Evolutionary conservation across 2,888 invertebrate species (phyloP).

Genomic region (Coleophora flavipennella): DNA sequence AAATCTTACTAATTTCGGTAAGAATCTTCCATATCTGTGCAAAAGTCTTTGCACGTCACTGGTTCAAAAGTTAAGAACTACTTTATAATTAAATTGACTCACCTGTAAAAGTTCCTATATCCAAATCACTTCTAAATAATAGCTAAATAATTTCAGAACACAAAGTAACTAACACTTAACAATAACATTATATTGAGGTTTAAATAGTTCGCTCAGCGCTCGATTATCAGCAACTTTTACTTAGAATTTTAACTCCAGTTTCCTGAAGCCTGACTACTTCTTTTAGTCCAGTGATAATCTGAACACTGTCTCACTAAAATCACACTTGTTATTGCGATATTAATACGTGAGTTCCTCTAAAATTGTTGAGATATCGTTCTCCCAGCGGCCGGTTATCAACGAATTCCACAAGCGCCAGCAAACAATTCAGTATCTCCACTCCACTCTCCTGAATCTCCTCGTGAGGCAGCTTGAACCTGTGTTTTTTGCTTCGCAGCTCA

Average conservation of each 20-base stretch:
- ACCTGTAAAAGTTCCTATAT: neutral
- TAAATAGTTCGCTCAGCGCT: too few relatives aligned
- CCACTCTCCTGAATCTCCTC: constrained; percentile 53
- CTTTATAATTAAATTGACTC: too few relatives aligned
- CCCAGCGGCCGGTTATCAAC: constrained; percentile 30
- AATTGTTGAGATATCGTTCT: neutral
- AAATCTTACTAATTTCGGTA: too few relatives aligned
- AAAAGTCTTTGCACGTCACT: too few relatives aligned
- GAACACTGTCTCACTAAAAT: too few relatives aligned
- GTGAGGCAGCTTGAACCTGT: constrained; percentile 46
- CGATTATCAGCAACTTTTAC: too few relatives aligned
- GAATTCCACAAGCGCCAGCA: constrained; percentile 51
- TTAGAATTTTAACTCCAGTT: neutral
- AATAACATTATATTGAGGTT: constrained; percentile 2
- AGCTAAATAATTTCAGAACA: too few relatives aligned
- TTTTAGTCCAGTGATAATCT: neutral
- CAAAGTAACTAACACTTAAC: neutral
- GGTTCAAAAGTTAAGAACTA: too few relatives aligned
- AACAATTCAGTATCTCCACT: constrained; percentile 40
- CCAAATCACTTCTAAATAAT: too few relatives aligned
- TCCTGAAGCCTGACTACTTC: constrained; percentile 5
- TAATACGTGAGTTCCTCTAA: too few relatives aligned
- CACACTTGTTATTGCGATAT: too few relatives aligned
- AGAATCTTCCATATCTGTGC: too few relatives aligned
- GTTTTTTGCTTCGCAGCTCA: constrained; percentile 49